Evolutionary conservation across 2,113 vertebrate genomes (phyloP), one percentile per base, ranked within the genome.

Genomic region (Pachyramphus minor): DNA sequence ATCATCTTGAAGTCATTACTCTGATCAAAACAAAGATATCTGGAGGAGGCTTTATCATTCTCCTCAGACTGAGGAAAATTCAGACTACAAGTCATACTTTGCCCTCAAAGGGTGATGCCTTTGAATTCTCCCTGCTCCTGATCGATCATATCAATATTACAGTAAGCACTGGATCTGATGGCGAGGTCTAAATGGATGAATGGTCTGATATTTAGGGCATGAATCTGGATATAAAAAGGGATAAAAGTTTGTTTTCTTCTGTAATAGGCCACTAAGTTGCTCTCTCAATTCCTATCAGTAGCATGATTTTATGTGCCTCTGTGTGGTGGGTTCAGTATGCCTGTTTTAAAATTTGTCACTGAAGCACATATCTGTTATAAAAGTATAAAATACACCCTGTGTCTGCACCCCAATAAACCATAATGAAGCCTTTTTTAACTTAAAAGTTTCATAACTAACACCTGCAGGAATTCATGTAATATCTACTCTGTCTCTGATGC

Each of bases 281-380:
- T 69, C 16, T 56, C 25, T 73, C 37, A 16, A 5, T 50, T 90
- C 17, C 20, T 25, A 56, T 33, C 9, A 66, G 15, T 12, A 52
- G 1, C 21, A 39, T 66, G 53, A 19, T 4, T 0, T 37, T 39
- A 31, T 35, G 4, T 60, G 4, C 12, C 3, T 79, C 49, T 77
- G 5, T 69, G 14, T 31, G 8, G 3, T 44, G 6, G 2, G 4
- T 21, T 64, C 2, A 2, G 22, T n/a, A 60, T 3, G 8, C 2
- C 16, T 24, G 9, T 55, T 60, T 58, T 22, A 64, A 76, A 69
- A 73, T 62, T 35, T 44, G 27, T 58, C 14, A 24, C n/a, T 71
- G 37, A 49, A 78, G 5, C 3, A 2, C 14, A 2, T 33, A 33
- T 62, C 17, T 91, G 7, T 22, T 56, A 1, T 12, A 52, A 44